Percentiles rank a stretch among this genome's conserved stretches.
phyloP scores from a whole-genome alignment of 2,888 invertebrate genomes.

The Saturnia japonica region DNA sequence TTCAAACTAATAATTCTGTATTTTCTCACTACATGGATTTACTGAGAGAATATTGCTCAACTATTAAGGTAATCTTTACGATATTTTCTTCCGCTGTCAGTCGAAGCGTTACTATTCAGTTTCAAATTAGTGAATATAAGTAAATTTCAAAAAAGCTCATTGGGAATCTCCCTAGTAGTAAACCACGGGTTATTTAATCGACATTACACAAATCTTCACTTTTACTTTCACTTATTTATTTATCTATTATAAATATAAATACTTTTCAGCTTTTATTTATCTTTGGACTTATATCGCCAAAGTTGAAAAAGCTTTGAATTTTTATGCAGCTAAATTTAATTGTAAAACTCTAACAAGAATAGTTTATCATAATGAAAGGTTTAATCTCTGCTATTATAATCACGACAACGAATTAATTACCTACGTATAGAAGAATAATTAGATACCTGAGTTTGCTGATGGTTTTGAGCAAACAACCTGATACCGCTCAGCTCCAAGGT shows the following conservation, averaged over 20 bases:
- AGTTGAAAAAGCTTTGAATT: too few relatives aligned
- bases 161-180: background rate
- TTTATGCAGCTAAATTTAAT: background rate
- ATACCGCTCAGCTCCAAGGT: conserved; percentile 87
- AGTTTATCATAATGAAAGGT: background rate
- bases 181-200: background rate
- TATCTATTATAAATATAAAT: background rate
- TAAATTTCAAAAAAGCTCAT: background rate
- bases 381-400: background rate
- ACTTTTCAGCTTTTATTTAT: background rate
- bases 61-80: background rate
- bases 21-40: background rate
- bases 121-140: background rate
- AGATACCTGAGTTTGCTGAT: conserved; percentile 52
- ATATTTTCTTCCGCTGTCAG: background rate
- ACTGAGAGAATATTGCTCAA: background rate
- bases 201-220: background rate
- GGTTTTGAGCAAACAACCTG: conserved; percentile 80
- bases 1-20: background rate
- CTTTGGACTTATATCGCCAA: background rate
- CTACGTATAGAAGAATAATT: background rate
- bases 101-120: background rate
- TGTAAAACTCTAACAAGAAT: background rate
- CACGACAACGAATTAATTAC: too few relatives aligned
- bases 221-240: background rate